A percentile compares a stretch with the other conserved stretches of the same genome.
These are phyloP conservation scores for Hartigia nigra DNA, from an alignment of 2,888 invertebrate genomes.

Conservation along the genomic window DNA sequence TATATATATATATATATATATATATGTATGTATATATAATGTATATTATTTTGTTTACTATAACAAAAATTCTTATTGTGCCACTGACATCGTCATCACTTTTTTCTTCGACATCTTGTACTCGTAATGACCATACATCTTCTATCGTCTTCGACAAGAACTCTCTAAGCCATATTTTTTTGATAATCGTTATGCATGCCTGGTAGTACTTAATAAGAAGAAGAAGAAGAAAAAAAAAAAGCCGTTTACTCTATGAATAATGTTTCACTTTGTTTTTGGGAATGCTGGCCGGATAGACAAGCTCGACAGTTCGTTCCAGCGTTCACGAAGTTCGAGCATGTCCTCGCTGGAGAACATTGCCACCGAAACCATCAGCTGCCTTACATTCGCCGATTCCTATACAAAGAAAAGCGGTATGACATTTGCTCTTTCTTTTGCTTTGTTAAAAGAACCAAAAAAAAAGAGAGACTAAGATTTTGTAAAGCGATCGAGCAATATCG, in stretches of 20 bases:
- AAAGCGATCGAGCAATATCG: no score
- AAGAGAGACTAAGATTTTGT: no score
- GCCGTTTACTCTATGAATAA: slow-evolving; percentile 30
- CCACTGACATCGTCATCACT: background rate
- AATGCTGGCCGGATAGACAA: slow-evolving; percentile 88
- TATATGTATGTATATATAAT: slow-evolving; percentile 1
- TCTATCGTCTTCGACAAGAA: background rate
- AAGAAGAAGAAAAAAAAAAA: no score
- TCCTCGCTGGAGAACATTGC: slow-evolving; percentile 97
- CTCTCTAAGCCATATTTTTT: slow-evolving; percentile 26
- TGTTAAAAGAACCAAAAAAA: no score
- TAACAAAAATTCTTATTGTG: background rate
- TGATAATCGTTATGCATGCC: slow-evolving; percentile 42
- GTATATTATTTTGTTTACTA: background rate
- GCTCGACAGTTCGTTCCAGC: slow-evolving; percentile 95
- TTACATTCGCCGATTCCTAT: slow-evolving; percentile 96
- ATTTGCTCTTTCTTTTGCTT: slow-evolving; percentile 9
- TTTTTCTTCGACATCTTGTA: background rate
- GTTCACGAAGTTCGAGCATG: slow-evolving; percentile 97
- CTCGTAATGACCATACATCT: background rate
- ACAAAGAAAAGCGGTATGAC: slow-evolving; percentile 92
- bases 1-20: slow-evolving; percentile 5
- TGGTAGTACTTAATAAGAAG: slow-evolving; percentile 50
- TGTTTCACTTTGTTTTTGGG: slow-evolving; percentile 52
- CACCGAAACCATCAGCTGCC: slow-evolving; percentile 94